Percentiles rank a stretch among this genome's conserved stretches.
phyloP scores from a whole-genome alignment of 92 coral and sea anemone genomes.

The Phenganax marumi region DNA sequence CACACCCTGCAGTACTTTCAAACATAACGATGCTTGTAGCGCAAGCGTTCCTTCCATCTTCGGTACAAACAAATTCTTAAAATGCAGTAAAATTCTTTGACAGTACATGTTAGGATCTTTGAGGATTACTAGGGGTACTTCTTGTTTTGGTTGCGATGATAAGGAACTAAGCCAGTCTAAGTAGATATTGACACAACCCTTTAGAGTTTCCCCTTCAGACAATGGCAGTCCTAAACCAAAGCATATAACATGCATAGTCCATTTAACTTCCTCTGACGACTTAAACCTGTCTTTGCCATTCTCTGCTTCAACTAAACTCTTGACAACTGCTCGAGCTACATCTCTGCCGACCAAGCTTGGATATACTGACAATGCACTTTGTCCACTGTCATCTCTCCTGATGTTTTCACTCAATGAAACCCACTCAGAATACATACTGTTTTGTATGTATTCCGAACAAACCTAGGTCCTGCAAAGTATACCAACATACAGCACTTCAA shows the following conservation, averaged over 20 bases:
- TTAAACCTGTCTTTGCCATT: conserved; percentile 58
- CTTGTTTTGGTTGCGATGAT: conserved; percentile 65
- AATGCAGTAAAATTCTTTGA: conserved; percentile 80
- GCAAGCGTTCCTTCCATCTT: conserved; percentile 80
- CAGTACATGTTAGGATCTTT: conserved; percentile 76
- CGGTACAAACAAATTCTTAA: conserved; percentile 77
- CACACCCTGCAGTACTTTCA: conserved; percentile 72
- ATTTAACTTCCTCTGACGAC: conserved; percentile 70
- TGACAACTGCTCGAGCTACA: conserved; percentile 76
- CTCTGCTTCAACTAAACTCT: conserved; percentile 64
- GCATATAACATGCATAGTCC: conserved; percentile 97
- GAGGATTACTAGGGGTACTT: conserved; percentile 71
- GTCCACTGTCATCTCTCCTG: conserved; percentile 67
- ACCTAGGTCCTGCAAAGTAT: not conserved
- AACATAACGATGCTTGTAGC: conserved; percentile 88
- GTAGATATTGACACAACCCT: conserved; percentile 85
- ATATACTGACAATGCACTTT: conserved; percentile 74
- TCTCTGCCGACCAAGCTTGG: conserved; percentile 83
- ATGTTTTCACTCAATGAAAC: conserved; percentile 80
- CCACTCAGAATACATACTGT: conserved; percentile 97
- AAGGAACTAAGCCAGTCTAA: conserved; percentile 81
- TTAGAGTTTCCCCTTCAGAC: conserved; percentile 86
- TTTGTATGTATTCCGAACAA: conserved; percentile 34
- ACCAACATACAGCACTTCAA: conserved; percentile 1
- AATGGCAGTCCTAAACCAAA: conserved; percentile 84